Base-by-base conservation (phyloP, 2,888 invertebrate species). In the Halictus quadricinctus region DNA sequence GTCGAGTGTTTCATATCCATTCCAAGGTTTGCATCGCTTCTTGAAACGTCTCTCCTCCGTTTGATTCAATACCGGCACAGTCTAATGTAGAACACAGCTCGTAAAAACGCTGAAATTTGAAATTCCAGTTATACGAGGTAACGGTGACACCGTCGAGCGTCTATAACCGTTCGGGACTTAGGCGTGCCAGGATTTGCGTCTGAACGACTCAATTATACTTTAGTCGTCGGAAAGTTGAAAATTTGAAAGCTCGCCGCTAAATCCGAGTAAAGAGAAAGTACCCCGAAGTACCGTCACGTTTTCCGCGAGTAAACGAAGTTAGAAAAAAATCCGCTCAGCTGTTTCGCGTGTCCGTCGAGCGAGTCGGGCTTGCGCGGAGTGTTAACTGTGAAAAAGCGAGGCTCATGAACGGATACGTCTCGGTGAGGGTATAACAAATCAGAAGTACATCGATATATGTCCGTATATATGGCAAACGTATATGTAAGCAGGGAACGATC, bases 391-490 rank as follows among this genome's bases (percentile, higher is more conserved):
- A 41, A 79, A 60, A 85, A 36, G 25, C 46, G 13, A 50, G 50
- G 72, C 69, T 79, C 66, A 58, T 50, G 76, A 76, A 50, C 50
- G 50, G 46, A 74, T 58, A 72, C 60, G 78, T 76, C 76, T 78
- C 41, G n/a, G 50, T 15, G 46, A 29, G 75, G 72, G 85, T 85
- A 86, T 85, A 86, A 86, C 85, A 78, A 85, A 84, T 84, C 84
- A 84, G 79, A 84, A 76, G 66, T 84, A 76, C 76, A 74, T 84
- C 79, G 76, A 85, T 85, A 80, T 74, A 76, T 54, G 78, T 25
- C 60, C 25, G 77, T 80, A 70, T 78, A 77, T 77, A 72, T 50
- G 41, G 77, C 76, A 29, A 76, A 72, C 58, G 79, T 72, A 78
- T 70, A 81, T 70, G 78, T 83, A 78, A 86, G 86, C 54, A 82